Base-by-base conservation (phyloP, 1,140 invertebrate genomes). In the Alviniconcha marisindica region DNA sequence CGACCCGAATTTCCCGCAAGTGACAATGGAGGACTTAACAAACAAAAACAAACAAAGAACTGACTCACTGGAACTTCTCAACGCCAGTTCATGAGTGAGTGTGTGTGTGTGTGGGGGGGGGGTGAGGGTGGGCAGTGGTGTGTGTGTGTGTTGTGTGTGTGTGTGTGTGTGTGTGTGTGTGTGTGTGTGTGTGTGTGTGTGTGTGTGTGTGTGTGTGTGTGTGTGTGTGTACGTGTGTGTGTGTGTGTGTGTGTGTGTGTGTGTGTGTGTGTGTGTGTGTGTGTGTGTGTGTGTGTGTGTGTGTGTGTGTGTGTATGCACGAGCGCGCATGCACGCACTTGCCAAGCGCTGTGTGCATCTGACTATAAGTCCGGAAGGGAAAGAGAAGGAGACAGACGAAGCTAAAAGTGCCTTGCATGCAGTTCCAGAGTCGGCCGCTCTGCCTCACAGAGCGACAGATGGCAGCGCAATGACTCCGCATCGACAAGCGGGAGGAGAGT, bases 191-290 rank as follows among this genome's bases (percentile, higher is more conserved):
- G 33, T 73, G 69, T 38, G 69, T 42, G 69, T 38, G 69, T 42
- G 69, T 73, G 69, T 28, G 33, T 73, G 69, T 28, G 69, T 73
- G 69, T 28, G 69, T 73, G 38, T 28, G 69, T 73, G 69, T 28
- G 38, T 73, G 69, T 28, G 69, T 73, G 69, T 38, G 69, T 73
- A 31, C 24, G 33, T 73, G 38, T 18, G 38, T 42, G 38, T 38
- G 38, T 38, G 33, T 73, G 33, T 42, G 33, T 38, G 69, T 38
- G n/a, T 73, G 69, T 28, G n/a, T 42, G 38, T 38, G 33, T 38
- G n/a, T 31, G 33, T 73, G 69, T 38, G 38, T 42, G 2, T 69
- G 24, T n/a, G 33, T 69, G 33, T 12, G 63, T n/a, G 24, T 28
- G 33, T 12, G 33, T n/a, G 33, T 28, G 33, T 28, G 24, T 69